Percentiles rank a stretch among this genome's conserved stretches.
phyloP scores from a whole-genome alignment of 2,113 vertebrate genomes.

The Acinonyx jubatus region DNA sequence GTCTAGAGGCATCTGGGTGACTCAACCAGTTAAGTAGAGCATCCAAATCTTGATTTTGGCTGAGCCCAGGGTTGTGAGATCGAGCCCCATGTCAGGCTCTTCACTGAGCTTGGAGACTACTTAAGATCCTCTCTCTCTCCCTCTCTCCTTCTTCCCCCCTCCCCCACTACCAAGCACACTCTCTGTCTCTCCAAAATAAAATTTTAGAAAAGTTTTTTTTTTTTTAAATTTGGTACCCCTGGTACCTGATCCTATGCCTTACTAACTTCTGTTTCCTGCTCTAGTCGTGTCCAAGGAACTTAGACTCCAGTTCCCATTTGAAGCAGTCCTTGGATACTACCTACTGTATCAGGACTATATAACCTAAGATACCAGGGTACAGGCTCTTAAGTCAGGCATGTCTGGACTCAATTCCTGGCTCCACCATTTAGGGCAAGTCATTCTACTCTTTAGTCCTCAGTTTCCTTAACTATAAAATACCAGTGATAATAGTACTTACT shows the following conservation, averaged over 20 bases:
- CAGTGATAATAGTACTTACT: not conserved
- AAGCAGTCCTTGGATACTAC: not conserved
- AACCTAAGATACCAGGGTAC: not conserved
- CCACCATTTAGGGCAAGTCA: not conserved
- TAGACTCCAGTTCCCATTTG: not conserved
- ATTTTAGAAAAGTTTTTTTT: no score
- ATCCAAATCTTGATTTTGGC: no score
- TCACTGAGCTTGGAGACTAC: no score
- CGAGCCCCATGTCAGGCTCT: no score
- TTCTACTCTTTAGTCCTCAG: not conserved
- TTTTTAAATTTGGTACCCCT: not conserved
- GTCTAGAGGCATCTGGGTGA: no score
- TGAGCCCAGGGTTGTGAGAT: no score
- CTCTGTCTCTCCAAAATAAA: no score
- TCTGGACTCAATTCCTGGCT: not conserved
- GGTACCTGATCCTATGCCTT: not conserved
- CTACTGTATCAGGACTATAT: not conserved
- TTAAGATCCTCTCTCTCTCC: no score
- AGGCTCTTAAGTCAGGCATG: not conserved
- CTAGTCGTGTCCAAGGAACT: not conserved
- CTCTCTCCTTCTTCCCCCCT: no score
- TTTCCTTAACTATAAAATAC: not conserved
- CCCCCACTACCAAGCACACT: no score
- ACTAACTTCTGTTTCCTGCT: not conserved
- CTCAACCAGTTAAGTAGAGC: no score